Evolutionary conservation across 2,113 vertebrate species (phyloP), one percentile per base, ranked within the genome.

Genomic region (Lota lota): DNA sequence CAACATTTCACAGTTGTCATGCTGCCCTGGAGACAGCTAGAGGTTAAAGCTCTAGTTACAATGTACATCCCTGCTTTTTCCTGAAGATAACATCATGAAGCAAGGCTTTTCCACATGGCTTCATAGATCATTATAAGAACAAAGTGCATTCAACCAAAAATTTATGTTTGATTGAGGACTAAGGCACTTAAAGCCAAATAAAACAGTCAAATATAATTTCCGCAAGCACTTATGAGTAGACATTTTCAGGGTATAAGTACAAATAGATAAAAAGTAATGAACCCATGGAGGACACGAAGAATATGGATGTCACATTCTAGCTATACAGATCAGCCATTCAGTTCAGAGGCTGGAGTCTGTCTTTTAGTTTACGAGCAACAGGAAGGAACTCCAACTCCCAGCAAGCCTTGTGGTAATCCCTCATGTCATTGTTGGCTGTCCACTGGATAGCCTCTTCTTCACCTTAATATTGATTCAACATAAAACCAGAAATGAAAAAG

Each of bases 371-470:
- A 78, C 91, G 85, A 60, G 95, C 96, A 70, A 96, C 94, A 1
- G 96, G 95, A 53, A 90, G 87, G 83, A 99, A 99, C 70, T 98
- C 94, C 17, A 78, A 82, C 88, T 99, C 95, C 97, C 97, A 98
- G 56, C 93, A 94, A 0, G 91, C 80, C 79, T 58, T 92, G 81
- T 94, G 93, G 65, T 87, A 89, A 66, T 91, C 89, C 83, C 79
- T 91, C 68, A 89, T 70, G 4, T 92, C 92, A 66, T 85, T 77
- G 59, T 91, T 79, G 14, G 88, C 83, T 64, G 73, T 87, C 88
- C 88, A 90, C 68, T 89, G 89, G 82, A 94, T 67, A 2, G 72
- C 90, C 24, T 90, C 68, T 1, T 94, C 90, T 85, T 93, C 87
- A 81, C 97, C 97, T 99, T 82, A 66, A 58, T 22, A 36, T 33